These are phyloP conservation scores for Drosophila orosa DNA, from an alignment of 1,140 invertebrate genomes.

Conservation along the genomic window DNA sequence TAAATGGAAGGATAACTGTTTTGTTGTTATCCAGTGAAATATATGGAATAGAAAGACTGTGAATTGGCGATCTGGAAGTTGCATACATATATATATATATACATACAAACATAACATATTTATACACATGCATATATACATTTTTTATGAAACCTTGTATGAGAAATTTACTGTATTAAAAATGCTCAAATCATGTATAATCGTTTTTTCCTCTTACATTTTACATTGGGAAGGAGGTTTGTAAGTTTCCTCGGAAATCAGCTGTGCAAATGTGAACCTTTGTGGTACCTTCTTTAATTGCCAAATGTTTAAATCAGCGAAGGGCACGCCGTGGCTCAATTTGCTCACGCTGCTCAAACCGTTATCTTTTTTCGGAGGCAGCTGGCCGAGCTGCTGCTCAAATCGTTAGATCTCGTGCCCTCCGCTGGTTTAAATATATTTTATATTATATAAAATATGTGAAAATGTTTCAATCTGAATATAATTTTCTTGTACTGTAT, in stretches of 20 bases:
- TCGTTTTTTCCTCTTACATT: not conserved
- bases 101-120: constrained; percentile 48
- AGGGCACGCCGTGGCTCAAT: no score
- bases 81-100: constrained; percentile 58
- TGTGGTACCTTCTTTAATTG: no score
- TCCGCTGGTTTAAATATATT: no score
- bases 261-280: not conserved
- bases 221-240: not conserved
- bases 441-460: no score
- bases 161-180: constrained; percentile 60
- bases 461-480: no score
- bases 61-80: constrained; percentile 72
- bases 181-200: constrained; percentile 32
- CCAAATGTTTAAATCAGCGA: no score
- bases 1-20: constrained; percentile 36
- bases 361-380: no score
- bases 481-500: no score
- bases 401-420: no score
- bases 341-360: no score
- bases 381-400: no score
- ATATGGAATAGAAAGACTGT: constrained; percentile 68
- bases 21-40: constrained; percentile 56
- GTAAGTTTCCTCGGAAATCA: not conserved
- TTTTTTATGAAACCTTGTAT: constrained; percentile 58
- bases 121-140: constrained; percentile 42